phyloP scores from a whole-genome alignment of 2,888 invertebrate genomes.

The Trisateles emortualis region DNA sequence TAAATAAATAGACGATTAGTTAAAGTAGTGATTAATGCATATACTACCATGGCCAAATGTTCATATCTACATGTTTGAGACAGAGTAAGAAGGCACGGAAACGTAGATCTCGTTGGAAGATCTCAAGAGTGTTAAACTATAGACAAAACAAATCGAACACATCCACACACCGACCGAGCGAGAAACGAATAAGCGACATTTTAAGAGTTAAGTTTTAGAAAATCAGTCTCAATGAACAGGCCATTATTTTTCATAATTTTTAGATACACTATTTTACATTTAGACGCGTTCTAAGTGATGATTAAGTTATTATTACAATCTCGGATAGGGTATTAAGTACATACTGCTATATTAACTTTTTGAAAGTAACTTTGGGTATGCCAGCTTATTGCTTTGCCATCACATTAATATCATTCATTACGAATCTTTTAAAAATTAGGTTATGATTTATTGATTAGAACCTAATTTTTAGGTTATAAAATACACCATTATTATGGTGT shows the following conservation, averaged over 20 bases:
- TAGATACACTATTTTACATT: slow-evolving; percentile 65
- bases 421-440: too few species aligned
- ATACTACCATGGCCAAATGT: slow-evolving; percentile 36
- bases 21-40: slow-evolving; percentile 13
- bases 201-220: slow-evolving; percentile 81
- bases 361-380: too few species aligned
- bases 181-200: slow-evolving; percentile 57
- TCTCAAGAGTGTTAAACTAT: slow-evolving; percentile 35
- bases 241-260: slow-evolving; percentile 76
- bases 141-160: slow-evolving; percentile 38
- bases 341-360: slow-evolving; percentile 19
- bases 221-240: slow-evolving; percentile 86
- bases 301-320: slow-evolving; percentile 32
- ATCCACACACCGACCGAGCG: slow-evolving; percentile 52
- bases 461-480: too few species aligned
- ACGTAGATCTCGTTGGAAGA: slow-evolving; percentile 35
- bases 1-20: slow-evolving; percentile 4
- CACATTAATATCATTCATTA: too few species aligned
- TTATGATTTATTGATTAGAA: too few species aligned
- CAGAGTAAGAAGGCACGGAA: slow-evolving; percentile 50
- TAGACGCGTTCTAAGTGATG: slow-evolving; percentile 54
- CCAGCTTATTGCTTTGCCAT: too few species aligned
- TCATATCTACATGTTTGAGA: slow-evolving; percentile 38
- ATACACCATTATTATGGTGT: too few species aligned
- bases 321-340: slow-evolving; percentile 21